A percentile compares a stretch with the other conserved stretches of the same genome.
phyloP scores from a whole-genome alignment of 2,888 invertebrate species.

The Lydus trimaculatus region DNA sequence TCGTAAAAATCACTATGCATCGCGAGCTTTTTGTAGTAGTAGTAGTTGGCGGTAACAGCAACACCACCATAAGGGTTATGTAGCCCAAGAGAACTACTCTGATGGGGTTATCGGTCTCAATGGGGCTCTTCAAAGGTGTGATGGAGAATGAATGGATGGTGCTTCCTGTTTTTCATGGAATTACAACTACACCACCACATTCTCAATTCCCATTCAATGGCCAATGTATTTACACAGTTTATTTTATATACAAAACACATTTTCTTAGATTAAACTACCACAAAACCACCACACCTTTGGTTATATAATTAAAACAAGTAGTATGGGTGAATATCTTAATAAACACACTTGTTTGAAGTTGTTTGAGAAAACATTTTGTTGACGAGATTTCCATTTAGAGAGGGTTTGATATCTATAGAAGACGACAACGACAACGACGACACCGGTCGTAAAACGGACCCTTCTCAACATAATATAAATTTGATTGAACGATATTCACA shows the following conservation, averaged over 20 bases:
- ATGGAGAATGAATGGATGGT: conserved; percentile 57
- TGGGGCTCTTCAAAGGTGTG: conserved; percentile 60
- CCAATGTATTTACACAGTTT: conserved; percentile 20
- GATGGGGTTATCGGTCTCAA: conserved; percentile 69
- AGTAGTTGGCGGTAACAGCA: conserved; percentile 39
- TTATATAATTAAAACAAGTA: conserved; percentile 2
- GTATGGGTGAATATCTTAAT: not conserved
- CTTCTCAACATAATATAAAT: conserved; percentile 5
- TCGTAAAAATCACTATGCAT: conserved; percentile 64
- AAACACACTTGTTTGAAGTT: not conserved
- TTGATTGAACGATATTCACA: conserved; percentile 6
- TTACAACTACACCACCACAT: conserved; percentile 55
- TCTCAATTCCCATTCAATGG: conserved; percentile 40
- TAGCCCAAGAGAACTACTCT: conserved; percentile 60
- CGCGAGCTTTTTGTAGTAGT: conserved; percentile 37
- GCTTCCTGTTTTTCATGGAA: conserved; percentile 52
- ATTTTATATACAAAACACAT: not conserved
- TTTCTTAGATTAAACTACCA: conserved; percentile 2
- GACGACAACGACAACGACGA: no score
- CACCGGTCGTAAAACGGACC: conserved; percentile 5
- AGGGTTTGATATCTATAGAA: not conserved
- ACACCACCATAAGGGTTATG: conserved; percentile 59
- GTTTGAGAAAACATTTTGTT: not conserved
- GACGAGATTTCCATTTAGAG: conserved; percentile 1
- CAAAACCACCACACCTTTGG: conserved; percentile 1